Conservation (phyloP, 2,888 invertebrate species). For the Protonemura montana region DNA sequence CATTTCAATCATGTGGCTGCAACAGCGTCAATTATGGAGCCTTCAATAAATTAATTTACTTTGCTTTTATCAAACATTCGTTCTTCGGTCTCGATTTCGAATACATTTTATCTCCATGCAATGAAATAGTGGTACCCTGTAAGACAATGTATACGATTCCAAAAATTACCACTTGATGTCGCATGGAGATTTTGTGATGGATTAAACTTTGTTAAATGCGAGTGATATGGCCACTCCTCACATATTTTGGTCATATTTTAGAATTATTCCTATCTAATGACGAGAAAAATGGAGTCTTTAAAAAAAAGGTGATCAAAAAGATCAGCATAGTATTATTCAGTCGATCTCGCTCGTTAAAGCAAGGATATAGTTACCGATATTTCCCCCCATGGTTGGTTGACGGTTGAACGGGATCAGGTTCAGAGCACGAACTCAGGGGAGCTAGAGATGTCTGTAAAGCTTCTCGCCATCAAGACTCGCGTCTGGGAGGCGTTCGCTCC, state of each 20-base stretch:
- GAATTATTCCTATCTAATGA: not conserved
- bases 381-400: not conserved
- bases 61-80: not conserved
- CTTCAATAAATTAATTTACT: too few relatives aligned
- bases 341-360: not conserved
- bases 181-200: conserved; percentile 9
- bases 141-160: not conserved
- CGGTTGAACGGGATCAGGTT: not conserved
- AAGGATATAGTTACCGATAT: not conserved
- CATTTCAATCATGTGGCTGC: not conserved
- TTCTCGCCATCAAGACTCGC: conserved; percentile 42
- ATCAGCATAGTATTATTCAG: not conserved
- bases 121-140: not conserved
- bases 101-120: not conserved
- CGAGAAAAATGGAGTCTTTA: not conserved
- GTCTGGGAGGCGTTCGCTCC: conserved; percentile 41
- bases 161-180: conserved; percentile 4
- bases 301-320: not conserved
- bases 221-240: not conserved
- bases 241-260: not conserved
- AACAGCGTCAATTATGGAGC: not conserved
- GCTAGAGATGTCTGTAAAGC: conserved; percentile 42
- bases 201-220: not conserved
- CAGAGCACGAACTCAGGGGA: conserved; percentile 44
- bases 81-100: not conserved